Evolutionary conservation across 2,888 invertebrate genomes (phyloP).

Genomic region (Altica lythri): DNA sequence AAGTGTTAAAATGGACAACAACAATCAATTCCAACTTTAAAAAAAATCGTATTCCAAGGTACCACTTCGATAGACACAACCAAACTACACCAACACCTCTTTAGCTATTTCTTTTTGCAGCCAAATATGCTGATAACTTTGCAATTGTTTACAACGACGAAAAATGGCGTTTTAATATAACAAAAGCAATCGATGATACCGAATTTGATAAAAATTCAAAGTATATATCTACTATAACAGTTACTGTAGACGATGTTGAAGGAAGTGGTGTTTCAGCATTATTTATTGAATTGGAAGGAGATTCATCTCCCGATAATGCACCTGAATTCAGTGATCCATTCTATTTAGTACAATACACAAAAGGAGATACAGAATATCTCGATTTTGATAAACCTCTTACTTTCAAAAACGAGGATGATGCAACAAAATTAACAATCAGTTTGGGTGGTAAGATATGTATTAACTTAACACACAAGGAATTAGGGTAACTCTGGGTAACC

Average conservation of each 20-base stretch:
- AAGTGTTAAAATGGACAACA: too few relatives aligned
- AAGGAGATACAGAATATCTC: slow-evolving; percentile 15
- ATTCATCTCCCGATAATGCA: not conserved
- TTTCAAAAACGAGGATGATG: slow-evolving; percentile 23
- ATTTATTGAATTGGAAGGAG: not conserved
- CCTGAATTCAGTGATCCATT: slow-evolving; percentile 32
- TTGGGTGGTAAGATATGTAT: not conserved
- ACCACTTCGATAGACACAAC: too few relatives aligned
- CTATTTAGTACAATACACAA: slow-evolving; percentile 35
- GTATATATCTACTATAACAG: slow-evolving; percentile 19
- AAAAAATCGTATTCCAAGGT: too few relatives aligned
- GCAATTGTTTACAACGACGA: slow-evolving; percentile 8
- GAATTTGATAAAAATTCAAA: slow-evolving; percentile 16
- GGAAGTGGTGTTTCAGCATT: not conserved
- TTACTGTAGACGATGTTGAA: not conserved
- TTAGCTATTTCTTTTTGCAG: too few relatives aligned
- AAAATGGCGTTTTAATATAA: slow-evolving; percentile 26
- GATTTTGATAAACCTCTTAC: slow-evolving; percentile 32
- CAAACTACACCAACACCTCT: too few relatives aligned
- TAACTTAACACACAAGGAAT: not conserved
- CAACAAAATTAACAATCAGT: not conserved
- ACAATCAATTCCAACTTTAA: too few relatives aligned
- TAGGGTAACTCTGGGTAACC: too few relatives aligned
- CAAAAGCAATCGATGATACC: too few relatives aligned
- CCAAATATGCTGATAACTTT: slow-evolving; percentile 23